These are phyloP conservation scores for Ecliptopera silaceata DNA, from an alignment of 2,888 invertebrate species.

Conservation along the genomic window DNA sequence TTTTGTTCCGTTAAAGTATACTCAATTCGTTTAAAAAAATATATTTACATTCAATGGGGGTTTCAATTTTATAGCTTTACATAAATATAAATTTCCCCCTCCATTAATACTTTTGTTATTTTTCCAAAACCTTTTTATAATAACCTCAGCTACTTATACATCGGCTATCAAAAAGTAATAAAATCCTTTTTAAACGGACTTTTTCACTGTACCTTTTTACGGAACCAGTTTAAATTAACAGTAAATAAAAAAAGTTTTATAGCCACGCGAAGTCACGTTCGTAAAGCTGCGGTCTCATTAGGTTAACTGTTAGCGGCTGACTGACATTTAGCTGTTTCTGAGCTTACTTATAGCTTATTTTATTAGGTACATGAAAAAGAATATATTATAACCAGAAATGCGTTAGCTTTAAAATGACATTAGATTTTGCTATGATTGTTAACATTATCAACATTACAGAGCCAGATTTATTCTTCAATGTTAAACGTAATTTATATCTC, in stretches of 20 bases:
- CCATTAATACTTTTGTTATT: slow-evolving; percentile 23
- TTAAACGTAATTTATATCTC: too few relatives aligned
- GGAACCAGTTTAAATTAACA: slow-evolving; percentile 40
- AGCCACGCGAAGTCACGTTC: slow-evolving; percentile 38
- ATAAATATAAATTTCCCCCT: slow-evolving; percentile 23
- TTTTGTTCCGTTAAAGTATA: slow-evolving; percentile 13
- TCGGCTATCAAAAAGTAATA: slow-evolving; percentile 38
- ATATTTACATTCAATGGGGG: slow-evolving; percentile 18
- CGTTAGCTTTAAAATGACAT: too few relatives aligned
- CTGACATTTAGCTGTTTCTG: too few relatives aligned
- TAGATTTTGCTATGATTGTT: too few relatives aligned
- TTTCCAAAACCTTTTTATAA: slow-evolving; percentile 35
- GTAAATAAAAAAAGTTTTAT: slow-evolving; percentile 41
- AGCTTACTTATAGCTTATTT: too few relatives aligned
- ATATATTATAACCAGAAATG: too few relatives aligned
- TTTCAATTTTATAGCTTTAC: slow-evolving; percentile 17
- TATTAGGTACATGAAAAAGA: too few relatives aligned
- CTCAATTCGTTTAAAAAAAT: slow-evolving; percentile 1
- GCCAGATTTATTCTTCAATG: too few relatives aligned
- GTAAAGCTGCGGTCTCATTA: too few relatives aligned
- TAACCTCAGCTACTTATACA: slow-evolving; percentile 36
- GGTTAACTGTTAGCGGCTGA: too few relatives aligned
- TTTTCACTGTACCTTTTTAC: slow-evolving; percentile 36
- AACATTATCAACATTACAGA: too few relatives aligned
- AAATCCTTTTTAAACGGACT: slow-evolving; percentile 36